A percentile compares a stretch with the other conserved stretches of the same genome.
phyloP scores from a whole-genome alignment of 1,140 invertebrate genomes.

The Drosophila subpulchrella region DNA sequence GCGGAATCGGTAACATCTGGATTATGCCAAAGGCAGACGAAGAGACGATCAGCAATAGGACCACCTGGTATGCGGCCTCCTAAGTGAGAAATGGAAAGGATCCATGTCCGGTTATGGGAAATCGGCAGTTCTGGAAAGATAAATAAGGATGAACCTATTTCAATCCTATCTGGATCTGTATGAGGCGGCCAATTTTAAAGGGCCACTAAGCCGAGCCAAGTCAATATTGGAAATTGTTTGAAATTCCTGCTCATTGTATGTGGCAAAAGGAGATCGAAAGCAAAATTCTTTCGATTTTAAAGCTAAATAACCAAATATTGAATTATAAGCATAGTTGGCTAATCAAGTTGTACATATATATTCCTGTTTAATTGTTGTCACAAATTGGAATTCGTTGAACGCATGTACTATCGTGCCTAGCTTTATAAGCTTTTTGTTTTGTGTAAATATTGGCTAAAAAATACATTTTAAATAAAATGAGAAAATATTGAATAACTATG shows the following conservation, averaged over 20 bases:
- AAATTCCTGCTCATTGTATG: slow-evolving; percentile 17
- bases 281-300: slow-evolving; percentile 35
- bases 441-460: not conserved
- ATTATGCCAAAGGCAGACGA: slow-evolving; percentile 73
- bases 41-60: slow-evolving; percentile 60
- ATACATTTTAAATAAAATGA: slow-evolving; percentile 27
- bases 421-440: slow-evolving; percentile 22
- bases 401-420: slow-evolving; percentile 24
- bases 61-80: slow-evolving; percentile 75
- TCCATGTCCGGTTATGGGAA: not conserved
- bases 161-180: not conserved
- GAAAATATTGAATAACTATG: not conserved
- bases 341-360: slow-evolving; percentile 21
- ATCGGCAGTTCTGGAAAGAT: slow-evolving; percentile 2
- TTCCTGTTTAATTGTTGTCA: slow-evolving; percentile 42
- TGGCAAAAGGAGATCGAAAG: slow-evolving; percentile 5
- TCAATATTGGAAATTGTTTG: slow-evolving; percentile 17
- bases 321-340: slow-evolving; percentile 47
- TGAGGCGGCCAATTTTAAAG: not conserved
- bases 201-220: slow-evolving; percentile 12
- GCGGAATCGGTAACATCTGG: slow-evolving; percentile 81
- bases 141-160: not conserved
- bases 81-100: slow-evolving; percentile 13
- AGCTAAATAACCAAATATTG: slow-evolving; percentile 75
- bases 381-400: slow-evolving; percentile 38